A percentile compares a stretch with the other conserved stretches of the same genome.
phyloP scores from a whole-genome alignment of 2,888 invertebrate genomes.

The Cerceris ruficornis region DNA sequence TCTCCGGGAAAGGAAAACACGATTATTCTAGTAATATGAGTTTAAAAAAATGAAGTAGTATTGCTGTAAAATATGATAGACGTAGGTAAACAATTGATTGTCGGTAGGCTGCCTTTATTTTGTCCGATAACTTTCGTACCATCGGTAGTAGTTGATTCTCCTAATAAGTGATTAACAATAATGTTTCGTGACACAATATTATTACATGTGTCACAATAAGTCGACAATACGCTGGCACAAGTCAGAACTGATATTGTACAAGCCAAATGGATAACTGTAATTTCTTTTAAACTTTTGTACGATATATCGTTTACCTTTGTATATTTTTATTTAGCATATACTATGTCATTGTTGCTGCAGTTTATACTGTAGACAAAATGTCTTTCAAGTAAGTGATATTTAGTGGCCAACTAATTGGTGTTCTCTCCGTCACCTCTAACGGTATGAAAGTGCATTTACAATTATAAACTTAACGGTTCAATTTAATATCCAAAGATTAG shows the following conservation, averaged over 20 bases:
- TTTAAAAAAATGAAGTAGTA: background rate
- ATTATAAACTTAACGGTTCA: background rate
- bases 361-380: constrained; percentile 41
- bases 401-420: constrained; percentile 33
- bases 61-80: constrained; percentile 7
- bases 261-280: constrained; percentile 48
- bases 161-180: constrained; percentile 13
- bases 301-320: constrained; percentile 41
- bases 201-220: constrained; percentile 33
- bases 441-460: constrained; percentile 36
- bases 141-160: constrained; percentile 27
- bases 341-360: constrained; percentile 21
- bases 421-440: constrained; percentile 20
- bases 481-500: no score
- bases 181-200: constrained; percentile 24
- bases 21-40: no score
- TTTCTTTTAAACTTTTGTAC: constrained; percentile 40
- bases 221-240: constrained; percentile 66
- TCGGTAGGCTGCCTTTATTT: background rate
- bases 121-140: background rate
- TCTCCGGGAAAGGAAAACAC: no score
- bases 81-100: constrained; percentile 14
- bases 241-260: constrained; percentile 56
- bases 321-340: constrained; percentile 43
- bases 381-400: constrained; percentile 55